phyloP scores from a whole-genome alignment of 2,797 vertebrate species.

The Argentina silus region DNA sequence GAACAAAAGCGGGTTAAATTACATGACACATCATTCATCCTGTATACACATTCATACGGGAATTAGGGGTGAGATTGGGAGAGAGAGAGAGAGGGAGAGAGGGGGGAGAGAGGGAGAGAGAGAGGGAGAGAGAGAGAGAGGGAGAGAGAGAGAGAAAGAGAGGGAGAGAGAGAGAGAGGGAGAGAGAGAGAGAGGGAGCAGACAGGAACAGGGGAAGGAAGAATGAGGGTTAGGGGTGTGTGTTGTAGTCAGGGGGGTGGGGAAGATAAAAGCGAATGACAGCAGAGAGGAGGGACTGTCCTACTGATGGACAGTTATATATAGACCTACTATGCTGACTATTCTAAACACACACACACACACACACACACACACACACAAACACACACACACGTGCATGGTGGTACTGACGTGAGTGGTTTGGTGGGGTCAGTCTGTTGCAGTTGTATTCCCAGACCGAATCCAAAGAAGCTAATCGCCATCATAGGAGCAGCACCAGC shows the following conservation, averaged over 20 bases:
- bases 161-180: not conserved
- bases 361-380: not conserved
- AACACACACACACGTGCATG: not conserved
- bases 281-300: constrained; percentile 31
- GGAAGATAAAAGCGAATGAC: constrained; percentile 33
- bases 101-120: not conserved
- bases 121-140: not conserved
- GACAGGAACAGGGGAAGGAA: not conserved
- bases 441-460: constrained; percentile 80
- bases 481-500: constrained; percentile 79
- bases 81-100: not conserved
- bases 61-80: not conserved
- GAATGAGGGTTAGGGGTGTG: not conserved
- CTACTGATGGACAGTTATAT: constrained; percentile 20
- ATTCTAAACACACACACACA: constrained; percentile 26
- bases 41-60: no score
- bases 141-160: not conserved
- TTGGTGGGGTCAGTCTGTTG: constrained; percentile 70
- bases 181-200: not conserved
- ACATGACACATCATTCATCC: not conserved
- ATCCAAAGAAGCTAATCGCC: constrained; percentile 82
- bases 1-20: not conserved
- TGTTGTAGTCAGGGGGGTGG: constrained; percentile 14
- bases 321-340: constrained; percentile 43
- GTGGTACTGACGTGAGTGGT: constrained; percentile 69